Percentiles rank a stretch among this genome's conserved stretches.
Conservation (phyloP, 2,113 vertebrate species). For the Haplochromis vanheusdeni region DNA sequence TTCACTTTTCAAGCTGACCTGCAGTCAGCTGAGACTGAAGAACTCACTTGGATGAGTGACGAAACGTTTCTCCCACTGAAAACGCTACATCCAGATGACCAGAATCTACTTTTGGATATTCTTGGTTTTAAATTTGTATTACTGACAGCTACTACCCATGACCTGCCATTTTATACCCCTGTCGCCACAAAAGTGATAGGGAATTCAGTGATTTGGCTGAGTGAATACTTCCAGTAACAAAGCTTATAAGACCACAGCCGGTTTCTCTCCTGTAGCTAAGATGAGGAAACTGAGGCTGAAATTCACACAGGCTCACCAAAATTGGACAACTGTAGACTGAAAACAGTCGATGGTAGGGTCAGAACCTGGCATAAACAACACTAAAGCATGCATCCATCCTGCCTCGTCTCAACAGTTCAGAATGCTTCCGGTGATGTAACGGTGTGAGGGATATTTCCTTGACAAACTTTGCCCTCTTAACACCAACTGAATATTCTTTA, state of each 20-base stretch:
- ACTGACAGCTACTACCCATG: background rate
- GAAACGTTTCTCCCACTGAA: background rate
- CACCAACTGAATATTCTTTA: background rate
- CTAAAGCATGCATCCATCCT: background rate
- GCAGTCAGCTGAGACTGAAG: background rate
- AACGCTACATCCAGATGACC: background rate
- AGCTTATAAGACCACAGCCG: background rate
- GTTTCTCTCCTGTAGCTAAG: background rate
- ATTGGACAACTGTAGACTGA: background rate
- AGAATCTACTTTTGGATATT: background rate
- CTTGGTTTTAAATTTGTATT: background rate
- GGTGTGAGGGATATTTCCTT: background rate
- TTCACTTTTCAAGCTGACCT: background rate
- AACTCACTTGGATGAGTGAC: background rate
- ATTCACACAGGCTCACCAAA: background rate
- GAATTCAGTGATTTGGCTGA: background rate
- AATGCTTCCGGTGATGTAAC: background rate
- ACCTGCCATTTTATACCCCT: background rate
- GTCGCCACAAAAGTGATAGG: background rate
- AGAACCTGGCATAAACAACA: background rate
- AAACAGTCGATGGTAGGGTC: background rate
- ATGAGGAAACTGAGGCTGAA: background rate
- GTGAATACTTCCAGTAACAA: background rate
- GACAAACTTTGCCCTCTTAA: background rate
- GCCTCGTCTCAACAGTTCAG: background rate